phyloP scores from a whole-genome alignment of 1,140 invertebrate genomes.

The Nasonia giraulti region DNA sequence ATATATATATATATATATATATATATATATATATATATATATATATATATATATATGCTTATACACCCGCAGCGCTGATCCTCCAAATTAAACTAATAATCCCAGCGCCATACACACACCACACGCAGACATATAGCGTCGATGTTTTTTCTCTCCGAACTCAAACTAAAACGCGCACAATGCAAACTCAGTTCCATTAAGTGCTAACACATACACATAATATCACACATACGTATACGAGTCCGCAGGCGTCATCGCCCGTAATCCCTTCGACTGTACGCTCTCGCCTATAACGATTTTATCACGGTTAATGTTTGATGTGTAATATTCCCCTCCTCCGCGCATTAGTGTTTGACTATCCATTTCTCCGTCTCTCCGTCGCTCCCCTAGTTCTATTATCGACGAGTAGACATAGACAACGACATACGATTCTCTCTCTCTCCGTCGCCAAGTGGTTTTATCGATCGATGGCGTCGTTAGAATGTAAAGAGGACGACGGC shows the following conservation, averaged over 20 bases:
- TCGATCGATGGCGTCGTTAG: conserved; percentile 49
- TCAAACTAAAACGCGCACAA: neutral
- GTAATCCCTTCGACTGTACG: conserved; percentile 28
- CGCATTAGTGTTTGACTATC: conserved; percentile 30
- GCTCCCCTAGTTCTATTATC: conserved; percentile 47
- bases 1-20: too few relatives aligned
- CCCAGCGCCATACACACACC: neutral
- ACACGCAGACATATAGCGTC: neutral
- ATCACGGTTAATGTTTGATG: conserved; percentile 49
- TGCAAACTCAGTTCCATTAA: conserved; percentile 32
- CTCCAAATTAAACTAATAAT: neutral
- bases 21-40: too few relatives aligned
- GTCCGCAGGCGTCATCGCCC: conserved; percentile 18
- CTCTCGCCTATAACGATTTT: conserved; percentile 38
- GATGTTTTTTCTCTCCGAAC: neutral
- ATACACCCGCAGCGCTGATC: neutral
- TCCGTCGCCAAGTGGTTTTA: conserved; percentile 43
- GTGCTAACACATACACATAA: neutral
- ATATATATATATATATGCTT: too few relatives aligned
- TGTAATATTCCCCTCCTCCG: conserved; percentile 29
- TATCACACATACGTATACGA: neutral
- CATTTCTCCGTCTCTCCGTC: conserved; percentile 28
- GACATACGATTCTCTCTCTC: conserved; percentile 26
- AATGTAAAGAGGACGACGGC: conserved; percentile 47
- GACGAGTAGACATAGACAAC: conserved; percentile 31